phyloP scores from a whole-genome alignment of 2,888 invertebrate species.

The Schizotus pectinicornis region DNA sequence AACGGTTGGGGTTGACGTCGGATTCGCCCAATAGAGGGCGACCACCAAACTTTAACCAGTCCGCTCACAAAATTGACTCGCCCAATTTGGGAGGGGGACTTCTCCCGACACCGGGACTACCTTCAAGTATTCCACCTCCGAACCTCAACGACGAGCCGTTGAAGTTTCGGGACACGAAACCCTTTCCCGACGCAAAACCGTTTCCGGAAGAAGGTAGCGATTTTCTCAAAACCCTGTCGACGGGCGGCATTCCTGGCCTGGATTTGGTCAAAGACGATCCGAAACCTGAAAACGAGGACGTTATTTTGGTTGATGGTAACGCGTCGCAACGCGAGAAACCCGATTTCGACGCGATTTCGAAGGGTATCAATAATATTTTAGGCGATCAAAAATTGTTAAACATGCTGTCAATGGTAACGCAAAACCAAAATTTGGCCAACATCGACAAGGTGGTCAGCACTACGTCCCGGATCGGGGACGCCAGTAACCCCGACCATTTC shows the following conservation, averaged over 20 bases:
- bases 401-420: constrained; percentile 61
- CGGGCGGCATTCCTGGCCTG: constrained; percentile 74
- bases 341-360: constrained; percentile 66
- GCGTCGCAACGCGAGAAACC: constrained; percentile 45
- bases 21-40: constrained; percentile 12
- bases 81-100: constrained; percentile 40
- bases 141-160: constrained; percentile 50
- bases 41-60: constrained; percentile 4
- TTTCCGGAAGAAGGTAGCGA: constrained; percentile 25
- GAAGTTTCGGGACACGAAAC: constrained; percentile 40
- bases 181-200: constrained; percentile 17
- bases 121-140: constrained; percentile 39
- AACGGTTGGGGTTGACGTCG: constrained; percentile 57
- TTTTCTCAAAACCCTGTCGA: constrained; percentile 37
- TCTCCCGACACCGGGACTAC: constrained; percentile 16
- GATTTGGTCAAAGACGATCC: constrained; percentile 67
- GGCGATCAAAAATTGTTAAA: constrained; percentile 69
- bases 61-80: constrained; percentile 32
- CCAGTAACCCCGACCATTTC: constrained; percentile 1
- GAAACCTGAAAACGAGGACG: constrained; percentile 41
- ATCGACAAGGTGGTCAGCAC: constrained; percentile 43
- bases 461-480: constrained; percentile 21
- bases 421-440: constrained; percentile 43
- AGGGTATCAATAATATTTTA: constrained; percentile 67
- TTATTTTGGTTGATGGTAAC: constrained; percentile 23